Evolutionary conservation across 1,140 invertebrate genomes (phyloP).

Genomic region (Asbolus verrucosus): DNA sequence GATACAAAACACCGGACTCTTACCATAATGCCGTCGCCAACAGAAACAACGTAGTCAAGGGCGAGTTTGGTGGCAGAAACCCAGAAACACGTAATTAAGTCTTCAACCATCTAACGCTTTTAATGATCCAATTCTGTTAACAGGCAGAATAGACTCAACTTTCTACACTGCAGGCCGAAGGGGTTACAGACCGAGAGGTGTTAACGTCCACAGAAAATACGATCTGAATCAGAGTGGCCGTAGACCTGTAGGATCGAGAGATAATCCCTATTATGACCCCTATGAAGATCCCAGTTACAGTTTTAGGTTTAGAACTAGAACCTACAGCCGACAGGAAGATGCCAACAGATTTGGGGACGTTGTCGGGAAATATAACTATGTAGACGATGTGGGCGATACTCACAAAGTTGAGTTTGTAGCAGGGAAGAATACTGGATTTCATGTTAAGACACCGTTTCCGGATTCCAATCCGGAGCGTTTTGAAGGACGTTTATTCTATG

Average conservation of each 20-base stretch:
- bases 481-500: conserved; percentile 70
- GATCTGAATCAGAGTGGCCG: conserved; percentile 75
- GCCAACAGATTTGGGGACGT: conserved; percentile 63
- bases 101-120: not conserved
- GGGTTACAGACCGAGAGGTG: conserved; percentile 77
- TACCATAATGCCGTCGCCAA: conserved; percentile 73
- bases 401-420: conserved; percentile 80
- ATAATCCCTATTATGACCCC: conserved; percentile 77
- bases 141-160: conserved; percentile 72
- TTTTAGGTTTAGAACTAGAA: conserved; percentile 74
- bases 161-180: conserved; percentile 79
- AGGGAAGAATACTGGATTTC: conserved; percentile 77
- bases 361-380: conserved; percentile 73
- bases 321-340: conserved; percentile 73
- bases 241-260: conserved; percentile 70
- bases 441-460: conserved; percentile 76
- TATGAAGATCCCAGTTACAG: conserved; percentile 79
- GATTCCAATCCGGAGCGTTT: conserved; percentile 69
- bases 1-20: conserved; percentile 75
- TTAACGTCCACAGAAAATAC: conserved; percentile 76
- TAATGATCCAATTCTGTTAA: conserved; percentile 13
- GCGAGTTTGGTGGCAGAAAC: conserved; percentile 74
- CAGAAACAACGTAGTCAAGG: conserved; percentile 72
- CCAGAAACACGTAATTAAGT: conserved; percentile 68
- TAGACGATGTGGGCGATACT: conserved; percentile 78